Base-by-base conservation (phyloP, 2,888 invertebrate species). In the Caradrina clavipalpis region DNA sequence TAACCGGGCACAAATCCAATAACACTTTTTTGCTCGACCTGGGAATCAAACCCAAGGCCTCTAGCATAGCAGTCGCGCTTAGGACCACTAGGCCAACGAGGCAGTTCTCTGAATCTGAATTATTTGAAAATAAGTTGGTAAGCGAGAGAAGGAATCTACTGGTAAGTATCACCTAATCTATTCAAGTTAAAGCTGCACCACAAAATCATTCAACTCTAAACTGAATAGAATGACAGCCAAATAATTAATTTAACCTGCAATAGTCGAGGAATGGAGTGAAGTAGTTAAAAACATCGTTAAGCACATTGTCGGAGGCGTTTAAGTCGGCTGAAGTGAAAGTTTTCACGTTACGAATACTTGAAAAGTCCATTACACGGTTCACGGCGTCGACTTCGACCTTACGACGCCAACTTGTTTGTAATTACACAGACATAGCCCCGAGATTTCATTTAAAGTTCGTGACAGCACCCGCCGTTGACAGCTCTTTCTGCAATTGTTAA, bases 361-460 rank as follows among this genome's bases (percentile, higher is more conserved):
- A 92, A 92, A 95, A 95, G 93, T 95, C 95, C 94, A 95, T 95
- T 95, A 95, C 95, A 94, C 93, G 95, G 91, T 89, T 92, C 92
- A 92, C 90, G 91, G 92, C 87, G 89, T 86, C 87, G 87, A 87
- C 89, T 88, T 84, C 90, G 90, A 92, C 93, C 92, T 93, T 89
- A 91, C 90, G 88, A 88, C 89, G 88, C 83, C 83, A 86, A 91
- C 88, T 92, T 94, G 93, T 92, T 94, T 93, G 93, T 94, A 94
- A 95, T 95, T 94, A 94, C 93, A 90, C 87, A 93, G 92, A 92
- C 93, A 92, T 90, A 91, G 92, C 90, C 87, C 87, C 88, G 83
- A 92, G 93, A 94, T 94, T 94, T 94, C 93, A 92, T 94, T 93
- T 93, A 93, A 94, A 94, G 92, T 94, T 94, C 88, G 92, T 90